Base-by-base conservation (phyloP, 35 echinoderm and acorn worm species). In the Amphiura filiformis region DNA sequence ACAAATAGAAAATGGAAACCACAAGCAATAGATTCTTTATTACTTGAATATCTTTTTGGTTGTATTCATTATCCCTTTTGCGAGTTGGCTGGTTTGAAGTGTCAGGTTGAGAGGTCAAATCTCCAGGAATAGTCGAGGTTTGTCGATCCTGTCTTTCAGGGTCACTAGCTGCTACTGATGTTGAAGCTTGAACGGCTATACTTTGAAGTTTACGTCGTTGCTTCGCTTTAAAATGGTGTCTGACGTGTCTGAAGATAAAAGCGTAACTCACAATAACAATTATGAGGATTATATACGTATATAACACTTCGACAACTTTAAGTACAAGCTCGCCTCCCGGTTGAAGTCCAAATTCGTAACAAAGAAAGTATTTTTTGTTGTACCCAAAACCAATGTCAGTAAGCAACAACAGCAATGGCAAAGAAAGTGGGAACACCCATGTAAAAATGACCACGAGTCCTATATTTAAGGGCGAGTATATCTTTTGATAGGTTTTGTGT, bases 91-190 rank as follows among this genome's bases (percentile, higher is more conserved):
- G n/a, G n/a, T n/a, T n/a, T n/a, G n/a, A n/a, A n/a, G n/a, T n/a
- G n/a, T n/a, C n/a, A 44, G 78, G 65, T 52, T 86, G 39, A 91
- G 86, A 61, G 41, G 4, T 47, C 41, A 47, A 28, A 39, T 81
- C 41, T 47, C 4, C 17, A 17, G 79, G 11, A 47, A 17, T 17
- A 47, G 4, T 47, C 5, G 41, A 9, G 41, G 41, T 47, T 47
- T 47, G n/a, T 17, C 41, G 41, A 47, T 47, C 4, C 41, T 47
- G 41, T 9, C 41, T 47, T 47, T 47, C 36, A n/a, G 32, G 32
- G 41, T 4, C 17, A 39, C 5, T 47, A 17, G 5, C 17, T 47
- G 4, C 41, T 47, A 47, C 41, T 47, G 17, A 47, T 9, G 4
- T 17, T 4, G 41, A 47, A 4, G 41, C 4, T 47, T 47, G 5